Conservation (phyloP, 1,140 invertebrate species). For the Dolichoris vasculosae region DNA sequence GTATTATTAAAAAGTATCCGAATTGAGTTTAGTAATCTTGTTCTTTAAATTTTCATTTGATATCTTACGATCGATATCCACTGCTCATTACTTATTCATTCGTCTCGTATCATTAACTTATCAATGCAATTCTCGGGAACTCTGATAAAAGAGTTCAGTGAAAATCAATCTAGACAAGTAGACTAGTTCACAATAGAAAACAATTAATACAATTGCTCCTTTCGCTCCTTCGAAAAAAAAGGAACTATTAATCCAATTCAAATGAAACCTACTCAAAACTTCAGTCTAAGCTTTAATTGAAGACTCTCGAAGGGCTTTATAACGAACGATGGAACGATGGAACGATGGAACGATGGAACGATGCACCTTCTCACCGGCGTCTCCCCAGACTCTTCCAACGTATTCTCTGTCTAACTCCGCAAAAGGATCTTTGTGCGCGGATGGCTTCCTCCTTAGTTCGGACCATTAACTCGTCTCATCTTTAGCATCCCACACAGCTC, state of each 20-base stretch:
- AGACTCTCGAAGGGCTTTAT: conserved; percentile 9
- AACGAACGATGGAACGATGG: too few relatives aligned
- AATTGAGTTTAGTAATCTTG: too few relatives aligned
- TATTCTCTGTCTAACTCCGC: neutral
- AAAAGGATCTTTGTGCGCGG: conserved; percentile 36
- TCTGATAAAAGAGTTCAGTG: too few relatives aligned
- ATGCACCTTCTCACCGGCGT: neutral
- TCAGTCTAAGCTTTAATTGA: conserved; percentile 28
- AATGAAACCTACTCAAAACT: conserved; percentile 30
- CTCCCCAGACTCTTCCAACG: neutral
- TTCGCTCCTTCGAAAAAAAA: neutral
- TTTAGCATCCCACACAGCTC: neutral
- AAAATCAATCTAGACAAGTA: too few relatives aligned
- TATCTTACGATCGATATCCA: too few relatives aligned
- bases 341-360: too few relatives aligned
- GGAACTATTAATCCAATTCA: conserved; percentile 26
- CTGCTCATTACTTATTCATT: too few relatives aligned
- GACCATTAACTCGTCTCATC: conserved; percentile 51
- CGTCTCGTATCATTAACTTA: too few relatives aligned
- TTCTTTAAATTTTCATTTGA: too few relatives aligned
- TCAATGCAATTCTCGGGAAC: too few relatives aligned
- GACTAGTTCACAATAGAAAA: too few relatives aligned
- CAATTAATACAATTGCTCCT: conserved; percentile 5
- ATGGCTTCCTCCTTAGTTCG: conserved; percentile 51
- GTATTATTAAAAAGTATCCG: too few relatives aligned